Conservation (phyloP, 2,888 invertebrate species). For the Patella depressa region DNA sequence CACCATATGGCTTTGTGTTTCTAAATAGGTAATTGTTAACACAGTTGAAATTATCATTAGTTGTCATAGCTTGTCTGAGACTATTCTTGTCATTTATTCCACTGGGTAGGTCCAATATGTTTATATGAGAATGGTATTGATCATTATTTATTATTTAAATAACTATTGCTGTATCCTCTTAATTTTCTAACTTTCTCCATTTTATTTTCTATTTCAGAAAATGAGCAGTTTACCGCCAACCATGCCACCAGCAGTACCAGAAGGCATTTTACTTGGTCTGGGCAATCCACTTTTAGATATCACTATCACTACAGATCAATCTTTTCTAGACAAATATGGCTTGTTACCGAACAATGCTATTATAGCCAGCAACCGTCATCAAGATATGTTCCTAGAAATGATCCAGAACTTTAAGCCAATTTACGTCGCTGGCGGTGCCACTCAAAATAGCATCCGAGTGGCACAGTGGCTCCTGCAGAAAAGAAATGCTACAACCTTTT, state of each 20-base stretch:
- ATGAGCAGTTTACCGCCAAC: constrained; percentile 29
- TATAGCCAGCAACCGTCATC: constrained; percentile 90
- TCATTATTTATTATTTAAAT: no score
- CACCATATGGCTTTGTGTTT: no score
- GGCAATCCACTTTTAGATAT: constrained; percentile 98
- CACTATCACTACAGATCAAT: constrained; percentile 83
- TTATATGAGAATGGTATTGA: no score
- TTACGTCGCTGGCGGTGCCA: constrained; percentile 96
- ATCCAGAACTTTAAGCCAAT: constrained; percentile 74
- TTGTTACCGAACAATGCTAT: constrained; percentile 93
- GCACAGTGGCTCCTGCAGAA: constrained; percentile 91
- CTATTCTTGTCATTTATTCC: no score
- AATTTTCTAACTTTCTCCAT: no score
- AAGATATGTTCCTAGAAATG: constrained; percentile 78
- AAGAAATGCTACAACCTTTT: constrained; percentile 86
- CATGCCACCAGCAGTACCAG: constrained; percentile 53
- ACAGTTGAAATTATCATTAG: no score
- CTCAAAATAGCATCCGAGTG: constrained; percentile 92
- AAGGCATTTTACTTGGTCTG: constrained; percentile 87
- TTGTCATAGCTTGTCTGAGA: no score
- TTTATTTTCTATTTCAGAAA: constrained; percentile 36
- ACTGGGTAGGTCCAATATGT: no score
- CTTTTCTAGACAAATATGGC: constrained; percentile 86
- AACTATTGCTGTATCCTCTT: no score
- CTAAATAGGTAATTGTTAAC: no score